These are phyloP conservation scores for Aldrovandia affinis DNA, from an alignment of 2,797 vertebrate species.

Conservation along the genomic window DNA sequence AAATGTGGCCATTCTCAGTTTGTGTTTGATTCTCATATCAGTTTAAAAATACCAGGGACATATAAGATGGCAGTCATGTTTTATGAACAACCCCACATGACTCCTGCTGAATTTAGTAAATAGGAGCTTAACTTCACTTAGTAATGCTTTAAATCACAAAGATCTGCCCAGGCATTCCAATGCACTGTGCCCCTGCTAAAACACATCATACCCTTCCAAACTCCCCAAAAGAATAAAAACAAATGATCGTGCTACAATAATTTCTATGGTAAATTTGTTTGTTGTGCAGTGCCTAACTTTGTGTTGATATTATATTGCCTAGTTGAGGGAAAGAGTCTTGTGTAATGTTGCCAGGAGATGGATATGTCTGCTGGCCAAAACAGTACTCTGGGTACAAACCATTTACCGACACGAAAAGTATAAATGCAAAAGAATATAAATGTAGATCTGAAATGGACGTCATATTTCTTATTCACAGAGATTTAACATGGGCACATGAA, in stretches of 20 bases:
- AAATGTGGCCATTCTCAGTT: background rate
- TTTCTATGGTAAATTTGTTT: background rate
- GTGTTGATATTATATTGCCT: background rate
- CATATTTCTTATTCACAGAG: background rate
- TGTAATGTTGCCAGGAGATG: background rate
- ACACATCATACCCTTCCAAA: background rate
- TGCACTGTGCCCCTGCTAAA: background rate
- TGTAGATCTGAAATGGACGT: background rate
- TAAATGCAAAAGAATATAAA: no score
- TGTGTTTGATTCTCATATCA: background rate
- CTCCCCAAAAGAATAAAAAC: no score
- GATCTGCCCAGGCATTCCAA: background rate
- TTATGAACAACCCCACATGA: constrained; percentile 3
- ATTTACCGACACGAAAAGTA: background rate
- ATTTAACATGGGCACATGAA: background rate
- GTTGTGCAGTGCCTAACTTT: background rate
- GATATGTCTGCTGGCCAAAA: background rate
- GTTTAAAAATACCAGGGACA: background rate
- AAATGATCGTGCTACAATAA: background rate
- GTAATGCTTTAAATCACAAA: background rate
- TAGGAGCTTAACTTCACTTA: background rate
- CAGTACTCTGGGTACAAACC: background rate
- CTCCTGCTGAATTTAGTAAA: background rate
- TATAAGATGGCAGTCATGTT: background rate
- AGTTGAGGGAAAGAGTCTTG: background rate